These are phyloP conservation scores for Thryonomys swinderianus DNA, from an alignment of 2,113 vertebrate species.

Conservation along the genomic window DNA sequence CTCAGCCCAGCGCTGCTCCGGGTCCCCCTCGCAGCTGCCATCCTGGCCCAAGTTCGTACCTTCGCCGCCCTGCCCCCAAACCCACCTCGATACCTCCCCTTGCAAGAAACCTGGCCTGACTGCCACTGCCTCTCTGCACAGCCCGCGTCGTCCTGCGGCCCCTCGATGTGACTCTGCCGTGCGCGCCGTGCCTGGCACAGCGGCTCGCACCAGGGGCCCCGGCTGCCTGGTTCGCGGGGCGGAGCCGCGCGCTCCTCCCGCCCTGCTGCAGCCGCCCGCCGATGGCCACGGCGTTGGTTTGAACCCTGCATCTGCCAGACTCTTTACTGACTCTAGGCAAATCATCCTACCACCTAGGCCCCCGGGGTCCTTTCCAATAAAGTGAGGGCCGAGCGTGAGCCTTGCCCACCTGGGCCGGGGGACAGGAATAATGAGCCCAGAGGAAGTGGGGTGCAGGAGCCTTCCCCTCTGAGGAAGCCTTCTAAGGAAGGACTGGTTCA, in stretches of 20 bases:
- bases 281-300: not conserved
- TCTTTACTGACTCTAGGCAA: not conserved
- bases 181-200: not conserved
- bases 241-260: accelerated
- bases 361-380: not conserved
- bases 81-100: not conserved
- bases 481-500: accelerated
- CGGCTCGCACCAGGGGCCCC: too few relatives aligned
- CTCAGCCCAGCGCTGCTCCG: not conserved
- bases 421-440: not conserved
- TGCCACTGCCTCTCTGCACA: not conserved
- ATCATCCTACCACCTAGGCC: not conserved
- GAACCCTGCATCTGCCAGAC: not conserved
- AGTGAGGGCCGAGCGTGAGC: not conserved
- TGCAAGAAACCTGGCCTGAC: not conserved
- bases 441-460: too few relatives aligned
- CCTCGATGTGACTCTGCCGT: not conserved
- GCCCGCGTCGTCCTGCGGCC: not conserved
- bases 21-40: not conserved
- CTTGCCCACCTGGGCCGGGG: not conserved
- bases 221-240: accelerated
- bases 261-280: not conserved
- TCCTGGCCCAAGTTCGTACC: not conserved
- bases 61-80: not conserved
- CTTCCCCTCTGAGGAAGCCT: not conserved